Evolutionary conservation across 2,113 vertebrate species (phyloP).

Genomic region (Mustelus asterias): DNA sequence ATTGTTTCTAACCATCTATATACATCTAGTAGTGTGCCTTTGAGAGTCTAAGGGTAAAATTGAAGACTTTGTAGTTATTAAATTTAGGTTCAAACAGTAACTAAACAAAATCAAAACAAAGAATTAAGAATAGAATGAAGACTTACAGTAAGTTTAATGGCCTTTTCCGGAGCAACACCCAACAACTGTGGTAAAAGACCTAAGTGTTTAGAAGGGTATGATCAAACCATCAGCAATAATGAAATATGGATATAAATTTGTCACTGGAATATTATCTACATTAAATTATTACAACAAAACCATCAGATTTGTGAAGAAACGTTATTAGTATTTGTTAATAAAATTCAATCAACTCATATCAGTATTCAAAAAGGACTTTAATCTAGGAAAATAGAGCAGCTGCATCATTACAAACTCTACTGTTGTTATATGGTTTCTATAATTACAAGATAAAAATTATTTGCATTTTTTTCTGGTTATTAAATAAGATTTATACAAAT

Average conservation of each 20-base stretch:
- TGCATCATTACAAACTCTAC: neutral
- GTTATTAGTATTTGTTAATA: neutral
- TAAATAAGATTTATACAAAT: neutral
- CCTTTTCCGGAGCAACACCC: conserved; percentile 94
- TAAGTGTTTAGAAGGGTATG: conserved; percentile 44
- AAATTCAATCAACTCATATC: conserved; percentile 13
- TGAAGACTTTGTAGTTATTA: neutral
- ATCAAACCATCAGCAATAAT: neutral
- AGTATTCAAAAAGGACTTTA: neutral
- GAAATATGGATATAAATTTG: neutral
- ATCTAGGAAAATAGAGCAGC: neutral
- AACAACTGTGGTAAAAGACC: conserved; percentile 93
- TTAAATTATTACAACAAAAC: neutral
- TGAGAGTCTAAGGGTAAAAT: conserved; percentile 42
- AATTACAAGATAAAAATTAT: neutral
- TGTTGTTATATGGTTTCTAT: neutral
- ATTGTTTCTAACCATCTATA: neutral
- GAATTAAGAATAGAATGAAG: conserved; percentile 43
- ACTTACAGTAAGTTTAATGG: conserved; percentile 96
- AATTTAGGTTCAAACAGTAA: conserved; percentile 33
- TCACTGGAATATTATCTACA: neutral
- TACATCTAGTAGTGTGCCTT: conserved; percentile 24
- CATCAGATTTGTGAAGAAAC: neutral
- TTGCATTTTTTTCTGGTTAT: neutral
- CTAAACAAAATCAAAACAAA: conserved; percentile 22